These are phyloP conservation scores for Drosophila repletoides DNA, from an alignment of 1,140 invertebrate species.

Conservation along the genomic window DNA sequence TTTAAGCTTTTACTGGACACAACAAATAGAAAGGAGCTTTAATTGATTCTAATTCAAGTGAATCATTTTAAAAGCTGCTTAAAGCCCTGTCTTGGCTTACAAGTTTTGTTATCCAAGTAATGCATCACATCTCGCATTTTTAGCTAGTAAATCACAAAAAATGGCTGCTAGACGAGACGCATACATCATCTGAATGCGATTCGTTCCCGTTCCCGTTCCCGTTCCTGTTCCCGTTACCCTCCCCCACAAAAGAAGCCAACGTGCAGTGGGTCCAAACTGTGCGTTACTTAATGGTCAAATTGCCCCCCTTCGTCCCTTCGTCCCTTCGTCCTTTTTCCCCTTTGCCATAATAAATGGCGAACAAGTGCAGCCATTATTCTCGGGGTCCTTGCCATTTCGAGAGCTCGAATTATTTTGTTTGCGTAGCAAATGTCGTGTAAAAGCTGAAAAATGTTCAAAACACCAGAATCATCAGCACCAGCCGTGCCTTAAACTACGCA, in stretches of 20 bases:
- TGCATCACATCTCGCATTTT: conserved; percentile 13
- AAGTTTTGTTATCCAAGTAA: conserved; percentile 3
- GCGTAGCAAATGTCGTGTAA: conserved; percentile 57
- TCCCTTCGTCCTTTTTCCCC: neutral
- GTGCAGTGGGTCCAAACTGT: conserved; percentile 16
- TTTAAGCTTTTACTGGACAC: too few species aligned
- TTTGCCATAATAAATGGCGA: conserved; percentile 43
- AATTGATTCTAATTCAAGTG: conserved; percentile 17
- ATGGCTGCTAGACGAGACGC: conserved; percentile 52
- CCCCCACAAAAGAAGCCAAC: neutral
- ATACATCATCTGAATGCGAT: conserved; percentile 52
- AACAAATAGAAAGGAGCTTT: too few species aligned
- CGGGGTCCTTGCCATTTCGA: too few species aligned
- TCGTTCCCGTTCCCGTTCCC: too few species aligned
- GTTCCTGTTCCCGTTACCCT: too few species aligned
- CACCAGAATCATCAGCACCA: conserved; percentile 8
- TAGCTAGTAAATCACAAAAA: conserved; percentile 43
- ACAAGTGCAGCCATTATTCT: conserved; percentile 62
- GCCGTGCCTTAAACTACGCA: conserved; percentile 29
- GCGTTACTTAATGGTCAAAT: conserved; percentile 61
- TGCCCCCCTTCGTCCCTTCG: neutral
- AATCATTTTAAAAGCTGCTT: conserved; percentile 10
- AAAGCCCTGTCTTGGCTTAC: too few species aligned
- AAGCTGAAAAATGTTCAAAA: conserved; percentile 45
- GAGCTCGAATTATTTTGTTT: conserved; percentile 53